Conservation (phyloP, 2,888 invertebrate genomes). For the Tipula helvola region DNA sequence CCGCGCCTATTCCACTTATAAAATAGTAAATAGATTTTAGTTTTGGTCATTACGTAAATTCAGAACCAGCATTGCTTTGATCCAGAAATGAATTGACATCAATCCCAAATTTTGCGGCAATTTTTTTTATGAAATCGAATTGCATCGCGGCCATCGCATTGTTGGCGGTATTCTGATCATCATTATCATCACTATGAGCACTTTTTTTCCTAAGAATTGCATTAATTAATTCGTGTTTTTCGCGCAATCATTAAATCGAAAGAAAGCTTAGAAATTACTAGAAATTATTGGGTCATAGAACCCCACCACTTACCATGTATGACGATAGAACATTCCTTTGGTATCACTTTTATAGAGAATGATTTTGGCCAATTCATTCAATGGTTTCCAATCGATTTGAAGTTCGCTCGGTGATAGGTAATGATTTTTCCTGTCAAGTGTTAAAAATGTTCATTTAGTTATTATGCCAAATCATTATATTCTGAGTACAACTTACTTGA, state of each 20-base stretch:
- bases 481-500: constrained; percentile 15
- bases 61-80: neutral
- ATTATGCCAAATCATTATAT: constrained; percentile 10
- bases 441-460: neutral
- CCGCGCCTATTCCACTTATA: neutral
- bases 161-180: neutral
- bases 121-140: neutral
- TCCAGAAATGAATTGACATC: constrained; percentile 9
- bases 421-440: constrained; percentile 54
- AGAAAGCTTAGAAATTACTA: neutral
- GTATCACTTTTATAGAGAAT: constrained; percentile 18
- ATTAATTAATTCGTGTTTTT: neutral
- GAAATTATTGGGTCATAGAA: neutral
- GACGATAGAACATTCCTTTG: constrained; percentile 19
- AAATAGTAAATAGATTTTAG: neutral
- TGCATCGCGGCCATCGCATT: neutral
- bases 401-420: constrained; percentile 68
- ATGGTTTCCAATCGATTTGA: constrained; percentile 71
- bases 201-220: neutral
- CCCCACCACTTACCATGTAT: constrained; percentile 16
- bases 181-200: neutral
- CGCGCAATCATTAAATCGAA: neutral
- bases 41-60: neutral
- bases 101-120: neutral
- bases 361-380: constrained; percentile 40